Conservation (phyloP, 2,888 invertebrate genomes). For the Drosophila demipolita region DNA sequence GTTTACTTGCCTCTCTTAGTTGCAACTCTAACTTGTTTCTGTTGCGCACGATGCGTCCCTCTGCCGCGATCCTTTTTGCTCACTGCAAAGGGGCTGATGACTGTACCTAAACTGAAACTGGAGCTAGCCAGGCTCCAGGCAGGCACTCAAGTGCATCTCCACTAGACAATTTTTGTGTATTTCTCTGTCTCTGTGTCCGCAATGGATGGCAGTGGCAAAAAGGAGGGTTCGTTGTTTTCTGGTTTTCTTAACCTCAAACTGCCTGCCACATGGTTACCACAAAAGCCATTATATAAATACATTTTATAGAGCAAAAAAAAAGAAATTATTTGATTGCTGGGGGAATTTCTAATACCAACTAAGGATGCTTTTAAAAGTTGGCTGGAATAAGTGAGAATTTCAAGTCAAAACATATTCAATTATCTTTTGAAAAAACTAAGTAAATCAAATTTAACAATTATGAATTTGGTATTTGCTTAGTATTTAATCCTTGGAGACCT, state of each 20-base stretch:
- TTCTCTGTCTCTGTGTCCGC: neutral
- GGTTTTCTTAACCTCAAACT: slow-evolving; percentile 7
- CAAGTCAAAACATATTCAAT: neutral
- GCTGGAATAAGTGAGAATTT: neutral
- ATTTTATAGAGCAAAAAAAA: neutral
- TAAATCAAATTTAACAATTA: neutral
- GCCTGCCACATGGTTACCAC: neutral
- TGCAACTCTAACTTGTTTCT: slow-evolving; percentile 25
- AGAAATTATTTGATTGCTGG: neutral
- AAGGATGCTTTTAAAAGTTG: neutral
- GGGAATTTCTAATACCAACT: neutral
- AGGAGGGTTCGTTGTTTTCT: neutral
- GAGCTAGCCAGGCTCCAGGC: slow-evolving; percentile 18
- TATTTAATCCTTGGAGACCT: neutral
- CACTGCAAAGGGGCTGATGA: slow-evolving; percentile 28
- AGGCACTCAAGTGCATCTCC: neutral
- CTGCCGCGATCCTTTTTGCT: slow-evolving; percentile 58
- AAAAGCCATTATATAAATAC: neutral
- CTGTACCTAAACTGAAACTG: slow-evolving; percentile 52
- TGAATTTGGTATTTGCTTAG: neutral
- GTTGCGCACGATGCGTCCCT: slow-evolving; percentile 20
- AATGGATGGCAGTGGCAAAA: neutral
- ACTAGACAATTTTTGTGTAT: neutral
- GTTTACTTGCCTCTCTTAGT: slow-evolving; percentile 40
- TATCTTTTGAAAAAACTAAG: neutral